Conservation (phyloP, 2,113 vertebrate genomes). For the Rousettus leschenaultii region DNA sequence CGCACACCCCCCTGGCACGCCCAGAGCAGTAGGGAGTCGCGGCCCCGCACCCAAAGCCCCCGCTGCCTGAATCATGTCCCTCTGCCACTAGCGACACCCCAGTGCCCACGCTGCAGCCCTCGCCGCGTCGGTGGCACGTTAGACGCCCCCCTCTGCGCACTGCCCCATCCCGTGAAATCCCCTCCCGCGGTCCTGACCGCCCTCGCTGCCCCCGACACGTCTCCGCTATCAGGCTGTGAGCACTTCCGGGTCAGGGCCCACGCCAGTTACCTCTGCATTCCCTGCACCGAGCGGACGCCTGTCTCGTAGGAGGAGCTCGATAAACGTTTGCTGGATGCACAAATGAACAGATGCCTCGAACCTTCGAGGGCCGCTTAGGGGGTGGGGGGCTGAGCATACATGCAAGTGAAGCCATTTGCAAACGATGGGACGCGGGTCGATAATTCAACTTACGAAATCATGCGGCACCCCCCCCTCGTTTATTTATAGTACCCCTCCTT, state of each 20-base stretch:
- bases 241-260: not conserved
- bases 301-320: not conserved
- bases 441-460: not conserved
- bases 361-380: not conserved
- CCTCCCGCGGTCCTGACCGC: too few relatives aligned
- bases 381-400: not conserved
- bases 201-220: not conserved
- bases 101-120: too few relatives aligned
- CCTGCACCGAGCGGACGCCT: not conserved
- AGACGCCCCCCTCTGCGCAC: rapidly evolving
- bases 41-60: not conserved
- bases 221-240: not conserved
- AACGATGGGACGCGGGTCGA: not conserved
- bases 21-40: not conserved
- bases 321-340: not conserved
- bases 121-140: rapidly evolving
- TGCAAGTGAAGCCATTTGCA: not conserved
- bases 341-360: not conserved
- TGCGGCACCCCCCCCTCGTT: rapidly evolving
- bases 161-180: not conserved
- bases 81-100: not conserved
- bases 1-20: not conserved
- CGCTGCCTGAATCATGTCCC: not conserved
- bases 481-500: too few relatives aligned
- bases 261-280: not conserved